Conservation (phyloP, 2,797 vertebrate species). For the Harpagifer antarcticus region DNA sequence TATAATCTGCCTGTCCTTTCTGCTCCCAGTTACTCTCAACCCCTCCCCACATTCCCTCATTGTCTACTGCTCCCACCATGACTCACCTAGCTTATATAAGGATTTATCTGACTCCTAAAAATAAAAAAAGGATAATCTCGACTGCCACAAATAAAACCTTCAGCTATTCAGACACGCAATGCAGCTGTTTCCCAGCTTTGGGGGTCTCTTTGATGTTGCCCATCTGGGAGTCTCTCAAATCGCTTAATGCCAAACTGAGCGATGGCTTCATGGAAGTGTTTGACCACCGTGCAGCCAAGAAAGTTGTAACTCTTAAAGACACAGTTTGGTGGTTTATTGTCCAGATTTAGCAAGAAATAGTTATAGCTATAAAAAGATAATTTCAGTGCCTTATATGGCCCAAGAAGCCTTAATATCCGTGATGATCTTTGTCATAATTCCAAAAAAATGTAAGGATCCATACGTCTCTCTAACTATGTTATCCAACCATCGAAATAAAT, state of each 20-base stretch:
- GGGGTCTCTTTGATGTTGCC: slow-evolving; percentile 64
- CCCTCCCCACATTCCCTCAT: slow-evolving; percentile 67
- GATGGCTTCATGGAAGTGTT: slow-evolving; percentile 28
- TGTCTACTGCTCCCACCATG: slow-evolving; percentile 65
- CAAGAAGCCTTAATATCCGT: not conserved
- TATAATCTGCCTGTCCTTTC: slow-evolving; percentile 52
- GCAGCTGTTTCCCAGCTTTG: slow-evolving; percentile 75
- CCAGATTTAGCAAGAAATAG: not conserved
- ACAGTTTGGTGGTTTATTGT: not conserved
- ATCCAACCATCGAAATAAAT: not conserved
- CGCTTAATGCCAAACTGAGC: slow-evolving; percentile 12
- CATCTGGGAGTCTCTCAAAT: slow-evolving; percentile 38
- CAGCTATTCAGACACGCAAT: slow-evolving; percentile 52
- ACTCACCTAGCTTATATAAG: slow-evolving; percentile 78
- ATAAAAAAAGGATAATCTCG: slow-evolving; percentile 80
- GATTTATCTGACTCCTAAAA: slow-evolving; percentile 80
- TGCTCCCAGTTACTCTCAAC: slow-evolving; percentile 28
- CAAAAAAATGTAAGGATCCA: not conserved
- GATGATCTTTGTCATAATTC: not conserved
- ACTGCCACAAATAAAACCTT: slow-evolving; percentile 68
- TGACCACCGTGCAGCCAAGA: slow-evolving; percentile 10
- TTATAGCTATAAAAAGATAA: not conserved
- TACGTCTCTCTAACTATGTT: not conserved
- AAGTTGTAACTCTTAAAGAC: slow-evolving; percentile 21
- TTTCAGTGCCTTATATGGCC: not conserved